These are phyloP conservation scores for Microcaecilia unicolor DNA, from an alignment of 2,797 vertebrate species.

Conservation along the genomic window DNA sequence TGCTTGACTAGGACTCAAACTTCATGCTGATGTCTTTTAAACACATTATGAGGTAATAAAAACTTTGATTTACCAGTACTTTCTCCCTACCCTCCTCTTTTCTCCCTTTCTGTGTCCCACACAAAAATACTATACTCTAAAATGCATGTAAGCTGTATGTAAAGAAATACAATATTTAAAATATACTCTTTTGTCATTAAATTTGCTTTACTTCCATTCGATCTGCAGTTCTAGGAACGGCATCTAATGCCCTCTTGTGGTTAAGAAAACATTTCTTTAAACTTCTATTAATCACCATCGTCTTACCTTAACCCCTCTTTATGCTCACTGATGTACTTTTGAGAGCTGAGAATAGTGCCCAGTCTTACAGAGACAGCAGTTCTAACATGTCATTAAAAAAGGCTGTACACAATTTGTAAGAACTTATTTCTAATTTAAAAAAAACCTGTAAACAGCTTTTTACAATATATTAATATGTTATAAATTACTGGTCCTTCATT, in stretches of 20 bases:
- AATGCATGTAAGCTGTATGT: conserved; percentile 26
- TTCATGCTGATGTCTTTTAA: conserved; percentile 52
- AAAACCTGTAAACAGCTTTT: conserved; percentile 62
- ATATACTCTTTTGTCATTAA: conserved; percentile 57
- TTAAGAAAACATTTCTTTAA: conserved; percentile 38
- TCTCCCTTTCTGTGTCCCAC: conserved; percentile 34
- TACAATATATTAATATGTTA: conserved; percentile 59
- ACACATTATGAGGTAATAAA: conserved; percentile 53
- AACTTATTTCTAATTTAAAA: conserved; percentile 50
- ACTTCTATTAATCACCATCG: conserved; percentile 17
- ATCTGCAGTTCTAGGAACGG: conserved; percentile 40
- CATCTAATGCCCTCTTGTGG: conserved; percentile 57
- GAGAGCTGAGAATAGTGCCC: conserved; percentile 35
- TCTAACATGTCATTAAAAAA: conserved; percentile 49
- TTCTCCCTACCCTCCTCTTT: conserved; percentile 25
- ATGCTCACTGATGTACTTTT: conserved; percentile 31
- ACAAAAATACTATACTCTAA: conserved; percentile 15
- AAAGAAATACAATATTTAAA: conserved; percentile 54
- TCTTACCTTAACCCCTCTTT: conserved; percentile 34
- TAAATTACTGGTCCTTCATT: conserved; percentile 56
- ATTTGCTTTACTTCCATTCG: conserved; percentile 26
- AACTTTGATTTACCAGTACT: conserved; percentile 42
- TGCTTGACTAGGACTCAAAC: conserved; percentile 44
- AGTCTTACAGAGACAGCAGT: conserved; percentile 34
- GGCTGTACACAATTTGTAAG: conserved; percentile 51